These are phyloP conservation scores for Trogon melanurus DNA, from an alignment of 2,113 vertebrate species.

Conservation along the genomic window DNA sequence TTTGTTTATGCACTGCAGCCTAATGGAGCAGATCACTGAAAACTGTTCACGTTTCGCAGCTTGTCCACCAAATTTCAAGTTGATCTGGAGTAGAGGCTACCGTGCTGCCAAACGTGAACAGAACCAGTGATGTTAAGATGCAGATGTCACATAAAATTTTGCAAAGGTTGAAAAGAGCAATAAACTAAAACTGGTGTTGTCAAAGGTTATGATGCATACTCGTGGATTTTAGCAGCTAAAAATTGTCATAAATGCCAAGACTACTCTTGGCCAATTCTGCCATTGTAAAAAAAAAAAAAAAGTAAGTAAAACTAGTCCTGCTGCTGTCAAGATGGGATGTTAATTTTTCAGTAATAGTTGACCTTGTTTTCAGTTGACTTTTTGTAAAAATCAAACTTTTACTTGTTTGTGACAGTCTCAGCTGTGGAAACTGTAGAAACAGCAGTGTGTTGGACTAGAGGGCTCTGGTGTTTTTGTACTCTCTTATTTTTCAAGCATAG, in stretches of 20 bases:
- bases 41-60: background rate
- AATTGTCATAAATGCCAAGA: background rate
- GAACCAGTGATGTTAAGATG: background rate
- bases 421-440: background rate
- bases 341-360: background rate
- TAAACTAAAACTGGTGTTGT: background rate
- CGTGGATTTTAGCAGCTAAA: background rate
- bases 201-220: rapidly evolving
- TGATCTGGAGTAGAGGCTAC: background rate
- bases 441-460: background rate
- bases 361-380: background rate
- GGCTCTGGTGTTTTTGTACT: background rate
- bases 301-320: background rate
- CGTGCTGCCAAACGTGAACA: background rate
- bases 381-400: background rate
- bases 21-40: background rate
- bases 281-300: background rate
- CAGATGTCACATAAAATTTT: background rate
- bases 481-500: background rate
- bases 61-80: background rate
- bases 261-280: background rate
- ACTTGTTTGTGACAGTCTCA: background rate
- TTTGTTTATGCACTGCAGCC: background rate
- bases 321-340: background rate
- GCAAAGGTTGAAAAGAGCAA: background rate